These are phyloP conservation scores for Hypomecis punctinalis DNA, from an alignment of 2,888 invertebrate genomes.

Conservation along the genomic window DNA sequence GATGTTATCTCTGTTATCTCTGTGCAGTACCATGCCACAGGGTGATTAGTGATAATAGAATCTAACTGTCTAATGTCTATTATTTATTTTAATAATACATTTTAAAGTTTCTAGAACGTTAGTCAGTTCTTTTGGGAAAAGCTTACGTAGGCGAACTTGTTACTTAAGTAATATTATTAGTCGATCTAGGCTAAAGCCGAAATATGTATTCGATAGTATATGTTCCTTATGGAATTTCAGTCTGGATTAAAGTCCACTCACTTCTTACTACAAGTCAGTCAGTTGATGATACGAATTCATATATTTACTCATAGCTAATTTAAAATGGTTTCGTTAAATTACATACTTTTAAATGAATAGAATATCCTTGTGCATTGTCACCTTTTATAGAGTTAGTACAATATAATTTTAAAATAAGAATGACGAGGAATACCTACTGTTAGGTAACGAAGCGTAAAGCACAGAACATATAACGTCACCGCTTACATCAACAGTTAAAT, in stretches of 20 bases:
- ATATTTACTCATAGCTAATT: neutral
- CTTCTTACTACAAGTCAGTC: constrained; percentile 17
- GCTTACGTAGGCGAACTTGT: too few species aligned
- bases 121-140: too few species aligned
- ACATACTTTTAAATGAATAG: too few species aligned
- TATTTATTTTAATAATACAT: neutral
- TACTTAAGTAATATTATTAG: neutral
- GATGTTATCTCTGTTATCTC: constrained; percentile 35
- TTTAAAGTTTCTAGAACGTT: too few species aligned
- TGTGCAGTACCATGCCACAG: constrained; percentile 1
- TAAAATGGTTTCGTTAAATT: neutral
- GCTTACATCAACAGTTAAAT: too few species aligned
- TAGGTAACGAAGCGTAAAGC: too few species aligned
- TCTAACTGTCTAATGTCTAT: neutral
- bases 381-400: too few species aligned
- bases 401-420: too few species aligned
- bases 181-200: constrained; percentile 12
- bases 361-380: too few species aligned
- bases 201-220: constrained; percentile 21
- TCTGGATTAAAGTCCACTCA: constrained; percentile 19
- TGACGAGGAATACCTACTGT: too few species aligned
- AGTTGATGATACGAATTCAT: constrained; percentile 11
- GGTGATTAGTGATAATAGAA: constrained; percentile 6
- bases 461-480: too few species aligned
- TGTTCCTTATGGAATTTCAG: constrained; percentile 10